Percentiles rank a stretch among this genome's conserved stretches.
Conservation (phyloP, 2,113 vertebrate species). For the Rhinoderma darwinii region DNA sequence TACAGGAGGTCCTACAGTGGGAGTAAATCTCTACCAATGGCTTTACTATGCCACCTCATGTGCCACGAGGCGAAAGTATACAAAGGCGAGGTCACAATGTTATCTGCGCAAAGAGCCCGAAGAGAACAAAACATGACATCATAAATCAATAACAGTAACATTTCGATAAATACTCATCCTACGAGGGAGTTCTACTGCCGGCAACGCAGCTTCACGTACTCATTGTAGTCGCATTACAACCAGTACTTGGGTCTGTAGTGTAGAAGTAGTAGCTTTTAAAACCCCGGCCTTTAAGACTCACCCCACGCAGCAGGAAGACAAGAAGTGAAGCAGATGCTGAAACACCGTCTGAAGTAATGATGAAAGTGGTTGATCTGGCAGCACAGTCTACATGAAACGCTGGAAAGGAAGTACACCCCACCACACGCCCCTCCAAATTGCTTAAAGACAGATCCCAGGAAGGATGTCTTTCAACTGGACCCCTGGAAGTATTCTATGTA, state of each 20-base stretch:
- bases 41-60: not conserved
- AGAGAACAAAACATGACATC: not conserved
- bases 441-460: slow-evolving; percentile 14
- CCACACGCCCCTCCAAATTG: slow-evolving; percentile 42
- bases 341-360: slow-evolving; percentile 20
- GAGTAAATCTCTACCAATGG: not conserved
- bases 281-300: slow-evolving; percentile 18
- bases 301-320: slow-evolving; percentile 39
- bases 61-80: not conserved
- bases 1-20: too few relatives aligned
- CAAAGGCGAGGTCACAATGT: not conserved
- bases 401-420: slow-evolving; percentile 39
- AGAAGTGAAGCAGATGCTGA: slow-evolving; percentile 46
- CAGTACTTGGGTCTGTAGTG: not conserved
- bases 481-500: not conserved
- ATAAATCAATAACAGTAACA: not conserved
- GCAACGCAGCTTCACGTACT: not conserved
- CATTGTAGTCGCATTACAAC: slow-evolving; percentile 4
- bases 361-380: slow-evolving; percentile 42
- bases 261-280: not conserved
- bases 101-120: not conserved
- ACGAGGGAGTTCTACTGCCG: not conserved
- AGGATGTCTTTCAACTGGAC: slow-evolving; percentile 12
- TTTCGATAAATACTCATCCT: not conserved
- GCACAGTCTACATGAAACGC: slow-evolving; percentile 26